Conservation (phyloP, 2,113 vertebrate species). For the Paralichthys olivaceus region DNA sequence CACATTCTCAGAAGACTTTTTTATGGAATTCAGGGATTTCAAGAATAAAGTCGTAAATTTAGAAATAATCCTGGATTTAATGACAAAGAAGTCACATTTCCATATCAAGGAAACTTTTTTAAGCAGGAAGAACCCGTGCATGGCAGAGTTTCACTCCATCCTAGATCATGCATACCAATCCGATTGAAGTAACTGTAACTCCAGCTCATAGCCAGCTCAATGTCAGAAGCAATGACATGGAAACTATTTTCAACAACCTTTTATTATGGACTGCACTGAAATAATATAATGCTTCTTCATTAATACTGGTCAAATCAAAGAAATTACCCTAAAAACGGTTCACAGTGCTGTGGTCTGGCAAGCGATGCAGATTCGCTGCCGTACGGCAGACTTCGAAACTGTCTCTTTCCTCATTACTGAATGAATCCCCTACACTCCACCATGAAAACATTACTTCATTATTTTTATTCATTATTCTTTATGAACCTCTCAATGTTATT, state of each 20-base stretch:
- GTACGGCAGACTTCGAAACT: not conserved
- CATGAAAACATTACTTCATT: not conserved
- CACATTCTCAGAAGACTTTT: too few species aligned
- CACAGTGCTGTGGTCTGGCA: not conserved
- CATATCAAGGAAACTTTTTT: too few species aligned
- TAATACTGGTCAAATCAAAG: not conserved
- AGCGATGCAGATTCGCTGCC: not conserved
- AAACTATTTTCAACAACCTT: slow-evolving; percentile 4
- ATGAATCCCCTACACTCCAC: not conserved
- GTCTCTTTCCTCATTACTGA: not conserved
- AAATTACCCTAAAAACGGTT: not conserved
- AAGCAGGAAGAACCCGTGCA: too few species aligned
- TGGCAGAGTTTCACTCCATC: too few species aligned
- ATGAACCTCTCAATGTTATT: not conserved
- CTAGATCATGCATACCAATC: too few species aligned
- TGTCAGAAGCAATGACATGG: slow-evolving; percentile 40
- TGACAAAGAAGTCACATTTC: too few species aligned
- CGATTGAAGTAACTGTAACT: slow-evolving; percentile 49
- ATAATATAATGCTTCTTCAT: not conserved
- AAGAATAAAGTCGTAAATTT: too few species aligned
- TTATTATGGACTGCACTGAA: slow-evolving; percentile 16
- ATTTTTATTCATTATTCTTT: not conserved
- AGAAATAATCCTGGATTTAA: too few species aligned
- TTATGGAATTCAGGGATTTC: too few species aligned
- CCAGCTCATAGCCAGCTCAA: slow-evolving; percentile 43